Conservation (phyloP, 2,797 vertebrate species). For the Kryptolebias ocellatus region DNA sequence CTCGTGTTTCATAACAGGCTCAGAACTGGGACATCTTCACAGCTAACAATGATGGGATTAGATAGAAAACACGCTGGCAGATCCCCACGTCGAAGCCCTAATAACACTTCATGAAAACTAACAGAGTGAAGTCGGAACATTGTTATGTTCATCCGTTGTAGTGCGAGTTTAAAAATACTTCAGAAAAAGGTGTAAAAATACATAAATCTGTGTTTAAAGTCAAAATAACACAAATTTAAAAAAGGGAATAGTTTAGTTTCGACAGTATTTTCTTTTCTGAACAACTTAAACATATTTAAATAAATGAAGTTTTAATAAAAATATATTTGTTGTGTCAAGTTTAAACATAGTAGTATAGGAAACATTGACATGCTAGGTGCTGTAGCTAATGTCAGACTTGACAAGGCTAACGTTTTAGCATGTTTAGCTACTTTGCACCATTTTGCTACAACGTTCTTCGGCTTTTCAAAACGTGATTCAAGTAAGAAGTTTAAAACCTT, state of each 20-base stretch:
- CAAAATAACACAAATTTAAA: neutral
- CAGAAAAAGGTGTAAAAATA: neutral
- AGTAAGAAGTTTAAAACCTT: no score
- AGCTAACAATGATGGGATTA: constrained; percentile 61
- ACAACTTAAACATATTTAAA: neutral
- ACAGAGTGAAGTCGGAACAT: neutral
- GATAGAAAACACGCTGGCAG: constrained; percentile 32
- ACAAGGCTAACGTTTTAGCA: no score
- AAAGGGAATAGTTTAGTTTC: neutral
- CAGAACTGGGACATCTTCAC: constrained; percentile 51
- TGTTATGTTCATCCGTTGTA: neutral
- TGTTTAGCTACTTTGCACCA: no score
- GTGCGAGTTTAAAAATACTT: neutral
- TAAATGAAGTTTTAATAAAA: no score
- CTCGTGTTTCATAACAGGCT: constrained; percentile 58
- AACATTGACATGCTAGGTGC: no score
- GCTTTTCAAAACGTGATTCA: no score
- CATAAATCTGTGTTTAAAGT: neutral
- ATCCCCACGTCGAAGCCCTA: constrained; percentile 44
- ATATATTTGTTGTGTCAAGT: no score
- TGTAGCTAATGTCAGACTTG: no score
- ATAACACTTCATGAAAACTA: constrained; percentile 30
- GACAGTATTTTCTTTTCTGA: neutral
- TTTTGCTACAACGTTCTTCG: no score
- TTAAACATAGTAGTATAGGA: no score